phyloP scores from a whole-genome alignment of 2,113 vertebrate species.

The Clarias batrachus region DNA sequence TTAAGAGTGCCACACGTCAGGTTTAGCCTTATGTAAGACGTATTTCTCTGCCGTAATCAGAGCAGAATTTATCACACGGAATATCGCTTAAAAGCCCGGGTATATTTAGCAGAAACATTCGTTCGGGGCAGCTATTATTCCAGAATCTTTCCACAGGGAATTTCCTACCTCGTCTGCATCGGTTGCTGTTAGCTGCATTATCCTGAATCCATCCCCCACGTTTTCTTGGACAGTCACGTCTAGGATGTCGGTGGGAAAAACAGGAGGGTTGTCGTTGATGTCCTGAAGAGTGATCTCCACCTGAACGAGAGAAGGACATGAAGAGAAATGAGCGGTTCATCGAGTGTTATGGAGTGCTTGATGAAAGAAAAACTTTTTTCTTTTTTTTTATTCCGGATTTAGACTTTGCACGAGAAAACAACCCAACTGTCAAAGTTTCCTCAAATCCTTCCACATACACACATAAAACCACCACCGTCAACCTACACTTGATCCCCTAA shows the following conservation, averaged over 20 bases:
- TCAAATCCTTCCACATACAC: conserved; percentile 59
- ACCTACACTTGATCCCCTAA: conserved; percentile 57
- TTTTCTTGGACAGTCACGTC: conserved; percentile 95
- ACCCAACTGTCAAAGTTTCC: conserved; percentile 22
- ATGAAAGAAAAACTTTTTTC: background rate
- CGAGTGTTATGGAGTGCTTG: conserved; percentile 31
- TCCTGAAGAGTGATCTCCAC: conserved; percentile 98
- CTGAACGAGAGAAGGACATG: conserved; percentile 67
- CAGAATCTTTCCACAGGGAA: conserved; percentile 21
- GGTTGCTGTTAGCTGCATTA: conserved; percentile 92
- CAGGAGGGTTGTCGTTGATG: conserved; percentile 95
- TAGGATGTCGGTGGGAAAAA: conserved; percentile 91
- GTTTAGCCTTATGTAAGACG: conserved; percentile 19
- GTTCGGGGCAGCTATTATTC: conserved; percentile 5
- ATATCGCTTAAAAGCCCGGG: conserved; percentile 31
- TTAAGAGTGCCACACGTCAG: background rate
- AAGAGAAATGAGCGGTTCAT: conserved; percentile 34
- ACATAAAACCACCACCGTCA: conserved; percentile 58
- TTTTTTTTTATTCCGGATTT: background rate
- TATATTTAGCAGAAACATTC: conserved; percentile 35
- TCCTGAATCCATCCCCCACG: conserved; percentile 90
- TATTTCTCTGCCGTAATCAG: conserved; percentile 12
- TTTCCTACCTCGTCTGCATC: conserved; percentile 92
- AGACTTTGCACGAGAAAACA: conserved; percentile 1
- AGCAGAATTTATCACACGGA: conserved; percentile 36